A percentile compares a stretch with the other conserved stretches of the same genome.
These are phyloP conservation scores for Calephelis nemesis DNA, from an alignment of 1,140 invertebrate genomes.

Conservation along the genomic window DNA sequence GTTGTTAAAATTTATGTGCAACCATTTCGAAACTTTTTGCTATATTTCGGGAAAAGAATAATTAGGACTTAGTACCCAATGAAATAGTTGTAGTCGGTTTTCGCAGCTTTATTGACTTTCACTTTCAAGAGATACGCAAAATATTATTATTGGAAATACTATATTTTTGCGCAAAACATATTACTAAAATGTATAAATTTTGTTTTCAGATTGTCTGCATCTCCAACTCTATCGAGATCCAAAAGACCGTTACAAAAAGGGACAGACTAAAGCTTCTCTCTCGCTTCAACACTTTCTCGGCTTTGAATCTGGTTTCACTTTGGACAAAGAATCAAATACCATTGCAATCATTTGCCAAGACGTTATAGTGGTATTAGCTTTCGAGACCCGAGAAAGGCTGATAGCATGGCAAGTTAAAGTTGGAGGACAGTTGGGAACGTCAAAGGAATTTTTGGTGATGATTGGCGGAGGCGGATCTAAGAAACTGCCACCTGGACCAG, in stretches of 20 bases:
- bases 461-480: conserved; percentile 85
- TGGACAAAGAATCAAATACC: conserved; percentile 95
- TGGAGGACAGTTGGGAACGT: conserved; percentile 86
- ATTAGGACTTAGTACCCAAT: too few relatives aligned
- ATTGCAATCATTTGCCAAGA: conserved; percentile 95
- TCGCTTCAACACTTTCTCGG: conserved; percentile 92
- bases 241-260: conserved; percentile 91
- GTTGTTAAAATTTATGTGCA: too few relatives aligned
- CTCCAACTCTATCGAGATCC: conserved; percentile 93
- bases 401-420: conserved; percentile 90
- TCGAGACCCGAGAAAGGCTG: conserved; percentile 91
- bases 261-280: conserved; percentile 90
- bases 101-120: too few relatives aligned
- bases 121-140: too few relatives aligned
- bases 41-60: too few relatives aligned
- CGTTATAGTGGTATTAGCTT: conserved; percentile 91
- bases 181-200: conserved; percentile 31
- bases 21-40: too few relatives aligned
- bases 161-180: not conserved
- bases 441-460: conserved; percentile 90
- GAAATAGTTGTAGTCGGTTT: too few relatives aligned
- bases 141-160: not conserved
- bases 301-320: conserved; percentile 91
- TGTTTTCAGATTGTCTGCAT: conserved; percentile 92
- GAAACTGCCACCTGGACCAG: conserved; percentile 84